phyloP scores from a whole-genome alignment of 2,888 invertebrate species.

The Caenorhabditis sulstoni region DNA sequence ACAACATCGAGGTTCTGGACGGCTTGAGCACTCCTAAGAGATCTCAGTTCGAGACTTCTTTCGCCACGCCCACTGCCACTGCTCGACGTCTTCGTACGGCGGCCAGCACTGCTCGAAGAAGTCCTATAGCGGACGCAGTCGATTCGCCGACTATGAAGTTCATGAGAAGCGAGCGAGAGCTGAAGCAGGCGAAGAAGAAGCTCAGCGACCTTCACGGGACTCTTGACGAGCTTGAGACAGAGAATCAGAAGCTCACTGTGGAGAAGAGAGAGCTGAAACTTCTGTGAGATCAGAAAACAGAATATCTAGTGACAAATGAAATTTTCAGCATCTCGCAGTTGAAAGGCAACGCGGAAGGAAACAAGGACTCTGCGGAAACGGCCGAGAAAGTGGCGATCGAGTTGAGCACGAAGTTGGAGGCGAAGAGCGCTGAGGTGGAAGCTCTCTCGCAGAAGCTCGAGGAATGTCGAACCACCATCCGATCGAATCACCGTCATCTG shows the following conservation, averaged over 20 bases:
- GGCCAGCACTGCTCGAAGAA: slow-evolving; percentile 31
- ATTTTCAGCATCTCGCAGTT: slow-evolving; percentile 12
- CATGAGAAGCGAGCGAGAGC: slow-evolving; percentile 38
- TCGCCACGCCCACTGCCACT: slow-evolving; percentile 44
- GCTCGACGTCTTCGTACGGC: slow-evolving; percentile 30
- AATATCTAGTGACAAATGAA: neutral
- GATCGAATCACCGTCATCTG: slow-evolving; percentile 8
- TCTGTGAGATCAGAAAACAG: slow-evolving; percentile 1
- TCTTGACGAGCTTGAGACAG: slow-evolving; percentile 23
- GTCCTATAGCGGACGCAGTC: slow-evolving; percentile 56
- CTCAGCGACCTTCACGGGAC: slow-evolving; percentile 9
- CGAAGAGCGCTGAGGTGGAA: neutral
- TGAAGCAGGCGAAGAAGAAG: slow-evolving; percentile 33
- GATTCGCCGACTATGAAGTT: slow-evolving; percentile 55
- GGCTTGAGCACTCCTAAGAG: slow-evolving; percentile 25
- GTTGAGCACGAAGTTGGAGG: slow-evolving; percentile 2
- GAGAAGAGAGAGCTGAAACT: slow-evolving; percentile 31
- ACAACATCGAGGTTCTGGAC: neutral
- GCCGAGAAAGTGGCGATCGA: neutral
- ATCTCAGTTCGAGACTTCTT: neutral
- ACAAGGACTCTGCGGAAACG: slow-evolving; percentile 22
- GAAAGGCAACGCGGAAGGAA: slow-evolving; percentile 13
- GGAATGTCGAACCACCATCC: neutral
- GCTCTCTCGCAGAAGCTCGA: slow-evolving; percentile 11
- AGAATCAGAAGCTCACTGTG: neutral